Conservation (phyloP, 2,113 vertebrate species). For the Alligator sinensis region DNA sequence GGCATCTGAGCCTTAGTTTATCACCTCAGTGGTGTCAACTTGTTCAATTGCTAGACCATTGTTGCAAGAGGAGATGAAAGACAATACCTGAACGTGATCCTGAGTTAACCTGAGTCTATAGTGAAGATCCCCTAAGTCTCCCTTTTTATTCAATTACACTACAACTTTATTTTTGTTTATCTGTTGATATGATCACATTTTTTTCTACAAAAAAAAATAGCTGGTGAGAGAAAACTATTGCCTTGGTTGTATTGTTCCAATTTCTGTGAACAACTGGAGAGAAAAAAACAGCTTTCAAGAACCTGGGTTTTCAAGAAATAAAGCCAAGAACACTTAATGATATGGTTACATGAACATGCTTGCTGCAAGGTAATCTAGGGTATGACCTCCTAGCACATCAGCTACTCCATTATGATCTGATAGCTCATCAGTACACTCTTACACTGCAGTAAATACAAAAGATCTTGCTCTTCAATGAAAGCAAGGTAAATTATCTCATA, state of each 20-base stretch:
- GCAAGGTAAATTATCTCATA: too few relatives aligned
- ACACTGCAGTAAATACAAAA: too few relatives aligned
- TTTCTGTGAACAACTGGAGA: neutral
- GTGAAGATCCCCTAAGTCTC: neutral
- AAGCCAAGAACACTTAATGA: neutral
- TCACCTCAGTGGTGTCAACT: neutral
- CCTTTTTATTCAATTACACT: neutral
- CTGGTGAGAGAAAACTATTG: neutral
- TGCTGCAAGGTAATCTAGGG: too few relatives aligned
- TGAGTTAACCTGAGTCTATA: neutral
- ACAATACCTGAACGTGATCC: neutral
- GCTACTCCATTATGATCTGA: too few relatives aligned
- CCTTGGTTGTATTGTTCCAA: neutral
- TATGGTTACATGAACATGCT: too few relatives aligned
- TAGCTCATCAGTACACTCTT: too few relatives aligned
- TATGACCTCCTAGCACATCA: too few relatives aligned
- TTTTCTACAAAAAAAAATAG: neutral
- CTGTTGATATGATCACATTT: neutral
- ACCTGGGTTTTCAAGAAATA: neutral
- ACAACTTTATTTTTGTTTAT: neutral
- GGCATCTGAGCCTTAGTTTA: neutral
- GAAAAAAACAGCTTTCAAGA: constrained; percentile 2
- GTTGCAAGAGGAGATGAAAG: accelerated
- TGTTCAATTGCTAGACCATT: neutral
- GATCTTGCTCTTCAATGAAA: too few relatives aligned